phyloP scores from a whole-genome alignment of 2,113 vertebrate genomes.

The Cephalopterus ornatus region DNA sequence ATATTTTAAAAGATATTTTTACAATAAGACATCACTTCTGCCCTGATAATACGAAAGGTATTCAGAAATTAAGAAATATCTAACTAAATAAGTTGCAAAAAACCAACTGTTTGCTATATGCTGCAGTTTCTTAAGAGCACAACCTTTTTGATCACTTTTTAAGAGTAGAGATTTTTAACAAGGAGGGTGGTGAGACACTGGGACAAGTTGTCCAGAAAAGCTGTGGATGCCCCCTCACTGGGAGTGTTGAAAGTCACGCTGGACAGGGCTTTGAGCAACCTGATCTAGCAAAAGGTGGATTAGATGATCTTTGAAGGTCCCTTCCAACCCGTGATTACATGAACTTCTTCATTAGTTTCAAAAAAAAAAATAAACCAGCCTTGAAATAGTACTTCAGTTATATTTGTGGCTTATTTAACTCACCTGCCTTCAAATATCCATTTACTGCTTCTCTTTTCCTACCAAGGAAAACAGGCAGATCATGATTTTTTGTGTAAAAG shows the following conservation, averaged over 20 bases:
- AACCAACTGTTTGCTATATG: not conserved
- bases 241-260: not conserved
- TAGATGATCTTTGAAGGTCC: not conserved
- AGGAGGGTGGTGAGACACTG: not conserved
- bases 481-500: not conserved
- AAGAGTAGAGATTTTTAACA: not conserved
- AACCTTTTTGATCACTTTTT: not conserved
- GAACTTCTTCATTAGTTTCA: not conserved
- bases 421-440: not conserved
- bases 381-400: not conserved
- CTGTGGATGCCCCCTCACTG: not conserved
- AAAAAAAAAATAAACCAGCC: not conserved
- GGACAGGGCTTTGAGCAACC: not conserved
- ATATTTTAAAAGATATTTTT: not conserved
- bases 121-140: not conserved
- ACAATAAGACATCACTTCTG: not conserved
- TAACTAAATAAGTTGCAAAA: not conserved
- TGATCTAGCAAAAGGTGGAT: not conserved
- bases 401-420: not conserved
- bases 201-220: not conserved
- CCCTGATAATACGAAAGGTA: not conserved
- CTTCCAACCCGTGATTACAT: not conserved
- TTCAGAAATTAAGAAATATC: not conserved
- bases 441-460: not conserved
- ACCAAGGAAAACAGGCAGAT: not conserved